These are phyloP conservation scores for Nomada flava DNA, from an alignment of 2,888 invertebrate species.

Conservation along the genomic window DNA sequence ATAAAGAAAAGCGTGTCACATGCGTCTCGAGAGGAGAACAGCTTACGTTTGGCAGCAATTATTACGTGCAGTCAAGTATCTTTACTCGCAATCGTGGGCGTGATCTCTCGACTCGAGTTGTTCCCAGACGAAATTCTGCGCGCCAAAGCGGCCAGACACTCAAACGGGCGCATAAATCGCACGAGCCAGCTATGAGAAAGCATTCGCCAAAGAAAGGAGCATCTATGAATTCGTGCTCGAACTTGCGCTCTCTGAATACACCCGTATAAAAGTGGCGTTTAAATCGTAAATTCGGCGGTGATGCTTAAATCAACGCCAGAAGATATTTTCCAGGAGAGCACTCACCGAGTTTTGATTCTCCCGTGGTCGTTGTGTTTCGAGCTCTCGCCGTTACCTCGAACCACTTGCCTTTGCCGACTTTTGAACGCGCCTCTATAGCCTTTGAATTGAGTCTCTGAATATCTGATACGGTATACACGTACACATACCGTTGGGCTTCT, in stretches of 20 bases:
- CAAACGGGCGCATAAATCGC: constrained; percentile 62
- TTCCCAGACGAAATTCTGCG: constrained; percentile 34
- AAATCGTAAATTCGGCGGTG: constrained; percentile 61
- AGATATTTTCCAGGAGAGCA: constrained; percentile 52
- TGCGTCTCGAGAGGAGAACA: background rate
- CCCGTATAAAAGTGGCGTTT: constrained; percentile 57
- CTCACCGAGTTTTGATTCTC: constrained; percentile 37
- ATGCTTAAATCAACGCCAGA: constrained; percentile 56
- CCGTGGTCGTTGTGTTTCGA: constrained; percentile 27
- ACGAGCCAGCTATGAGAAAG: constrained; percentile 43
- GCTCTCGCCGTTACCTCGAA: background rate
- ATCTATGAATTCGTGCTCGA: constrained; percentile 62
- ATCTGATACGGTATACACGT: background rate
- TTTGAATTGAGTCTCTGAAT: background rate
- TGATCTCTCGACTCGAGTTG: constrained; percentile 15
- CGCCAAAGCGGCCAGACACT: constrained; percentile 48
- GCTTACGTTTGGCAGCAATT: constrained; percentile 51
- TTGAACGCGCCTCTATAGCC: background rate
- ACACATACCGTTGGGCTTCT: too few relatives aligned
- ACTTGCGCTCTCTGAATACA: constrained; percentile 37
- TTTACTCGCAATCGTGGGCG: constrained; percentile 33
- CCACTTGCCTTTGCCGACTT: constrained; percentile 3
- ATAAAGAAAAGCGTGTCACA: too few relatives aligned
- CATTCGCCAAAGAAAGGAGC: constrained; percentile 57
- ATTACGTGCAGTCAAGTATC: constrained; percentile 35